A percentile compares a stretch with the other conserved stretches of the same genome.
phyloP scores from a whole-genome alignment of 2,888 invertebrate genomes.

The Cinara cedri region DNA sequence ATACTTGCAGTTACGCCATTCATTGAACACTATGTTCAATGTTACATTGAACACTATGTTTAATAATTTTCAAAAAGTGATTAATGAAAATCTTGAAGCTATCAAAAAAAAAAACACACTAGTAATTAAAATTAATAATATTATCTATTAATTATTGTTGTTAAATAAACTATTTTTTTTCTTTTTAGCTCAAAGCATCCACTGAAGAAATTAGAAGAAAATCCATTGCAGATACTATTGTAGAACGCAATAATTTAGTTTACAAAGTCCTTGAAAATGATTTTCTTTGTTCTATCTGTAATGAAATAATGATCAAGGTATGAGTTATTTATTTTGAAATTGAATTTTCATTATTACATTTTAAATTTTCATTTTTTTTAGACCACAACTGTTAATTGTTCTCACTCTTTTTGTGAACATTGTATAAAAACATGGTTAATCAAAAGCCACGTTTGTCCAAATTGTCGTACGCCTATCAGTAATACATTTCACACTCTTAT shows the following conservation, averaged over 20 bases:
- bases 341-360: neutral
- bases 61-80: too few relatives aligned
- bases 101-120: too few relatives aligned
- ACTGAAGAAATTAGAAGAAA: neutral
- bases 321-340: neutral
- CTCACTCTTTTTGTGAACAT: slow-evolving; percentile 24
- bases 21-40: too few relatives aligned
- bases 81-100: too few relatives aligned
- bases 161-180: too few relatives aligned
- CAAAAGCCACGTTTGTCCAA: slow-evolving; percentile 18
- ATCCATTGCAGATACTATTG: too few relatives aligned
- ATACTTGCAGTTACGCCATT: too few relatives aligned
- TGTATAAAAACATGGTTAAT: slow-evolving; percentile 9
- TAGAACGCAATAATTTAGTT: neutral
- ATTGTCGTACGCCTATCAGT: neutral
- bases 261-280: slow-evolving; percentile 26
- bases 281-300: slow-evolving; percentile 38
- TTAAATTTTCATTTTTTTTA: neutral
- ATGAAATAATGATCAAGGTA: slow-evolving; percentile 29
- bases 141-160: too few relatives aligned
- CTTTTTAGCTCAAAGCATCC: too few relatives aligned
- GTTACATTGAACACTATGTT: too few relatives aligned
- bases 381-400: slow-evolving; percentile 4
- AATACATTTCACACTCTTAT: neutral
- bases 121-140: too few relatives aligned